These are phyloP conservation scores for Oryzias woworae DNA, from an alignment of 2,113 vertebrate species.

Conservation along the genomic window DNA sequence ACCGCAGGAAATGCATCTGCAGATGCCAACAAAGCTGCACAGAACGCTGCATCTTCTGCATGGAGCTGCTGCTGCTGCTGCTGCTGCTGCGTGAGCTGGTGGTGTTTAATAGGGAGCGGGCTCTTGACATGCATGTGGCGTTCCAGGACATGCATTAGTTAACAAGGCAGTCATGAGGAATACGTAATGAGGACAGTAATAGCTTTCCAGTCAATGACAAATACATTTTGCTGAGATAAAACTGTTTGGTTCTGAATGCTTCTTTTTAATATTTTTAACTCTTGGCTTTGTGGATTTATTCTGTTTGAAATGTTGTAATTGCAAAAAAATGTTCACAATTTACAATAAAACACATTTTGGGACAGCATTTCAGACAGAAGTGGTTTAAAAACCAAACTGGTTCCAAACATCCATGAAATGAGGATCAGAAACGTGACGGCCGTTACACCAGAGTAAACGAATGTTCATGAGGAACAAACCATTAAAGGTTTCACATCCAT, in stretches of 20 bases:
- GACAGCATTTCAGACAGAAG: too few species aligned
- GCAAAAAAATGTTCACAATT: neutral
- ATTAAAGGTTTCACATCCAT: too few species aligned
- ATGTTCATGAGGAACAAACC: too few species aligned
- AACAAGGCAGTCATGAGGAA: neutral
- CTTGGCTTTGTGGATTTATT: neutral
- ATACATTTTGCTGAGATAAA: neutral
- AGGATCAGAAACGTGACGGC: too few species aligned
- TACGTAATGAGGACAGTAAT: slow-evolving; percentile 3
- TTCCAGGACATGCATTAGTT: neutral
- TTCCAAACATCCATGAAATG: too few species aligned
- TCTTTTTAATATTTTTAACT: too few species aligned
- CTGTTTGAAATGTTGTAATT: neutral
- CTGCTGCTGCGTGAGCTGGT: slow-evolving; percentile 1
- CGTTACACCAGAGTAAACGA: too few species aligned
- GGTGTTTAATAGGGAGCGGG: neutral
- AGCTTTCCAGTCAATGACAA: neutral
- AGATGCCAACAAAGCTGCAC: slow-evolving; percentile 6
- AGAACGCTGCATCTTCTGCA: neutral
- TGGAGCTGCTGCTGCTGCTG: slow-evolving; percentile 13
- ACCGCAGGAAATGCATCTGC: slow-evolving; percentile 17
- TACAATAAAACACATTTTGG: too few species aligned
- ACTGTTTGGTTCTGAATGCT: neutral
- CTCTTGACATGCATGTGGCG: neutral
- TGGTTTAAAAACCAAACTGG: too few species aligned